Base-by-base conservation (phyloP, 2,797 vertebrate genomes). In the Podarcis lilfordi region DNA sequence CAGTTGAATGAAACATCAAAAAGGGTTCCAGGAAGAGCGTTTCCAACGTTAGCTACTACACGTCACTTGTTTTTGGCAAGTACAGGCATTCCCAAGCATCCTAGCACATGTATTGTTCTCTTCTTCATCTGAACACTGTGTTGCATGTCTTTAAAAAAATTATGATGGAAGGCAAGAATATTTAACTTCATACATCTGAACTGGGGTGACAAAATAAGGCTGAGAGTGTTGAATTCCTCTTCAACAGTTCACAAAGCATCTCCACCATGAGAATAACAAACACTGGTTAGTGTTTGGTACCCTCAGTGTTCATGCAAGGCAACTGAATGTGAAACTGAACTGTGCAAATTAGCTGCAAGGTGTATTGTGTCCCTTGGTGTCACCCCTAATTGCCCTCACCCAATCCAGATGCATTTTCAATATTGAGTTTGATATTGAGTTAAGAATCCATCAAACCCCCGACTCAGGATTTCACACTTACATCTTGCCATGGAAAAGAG, bases 1-100 rank as follows among this genome's bases (percentile, higher is more conserved):
- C 84, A 90, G 85, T 2, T 11, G 43, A 25, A 79, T 64, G 82
- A 91, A 93, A 95, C 86, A 85, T 85, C 89, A 81, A 94, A 1
- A 69, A 84, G 80, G 87, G 80, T 84, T 91, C 84, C 88, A 93
- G 61, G 84, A 3, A 91, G 86, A 88, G 81, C 81, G 17, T 21
- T 72, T 94, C 91, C 87, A 88, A 93, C 81, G 90, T 90, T 93
- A 94, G 91, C 85, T 92, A 89, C 87, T 27, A 0, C 81, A 93
- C 87, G 88, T 90, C 89, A 94, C 86, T 92, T 88, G 83, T 82
- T 68, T 68, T 81, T 91, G 93, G 91, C 89, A 95, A 72, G 45
- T 50, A 80, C 89, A 75, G 80, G 87, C 55, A 79, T 71, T 59
- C 37, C 69, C 86, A 92, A 88, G 82, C 89, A 75, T 82, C 92